phyloP scores from a whole-genome alignment of 2,888 invertebrate species.

The Rhogogaster chlorosoma region DNA sequence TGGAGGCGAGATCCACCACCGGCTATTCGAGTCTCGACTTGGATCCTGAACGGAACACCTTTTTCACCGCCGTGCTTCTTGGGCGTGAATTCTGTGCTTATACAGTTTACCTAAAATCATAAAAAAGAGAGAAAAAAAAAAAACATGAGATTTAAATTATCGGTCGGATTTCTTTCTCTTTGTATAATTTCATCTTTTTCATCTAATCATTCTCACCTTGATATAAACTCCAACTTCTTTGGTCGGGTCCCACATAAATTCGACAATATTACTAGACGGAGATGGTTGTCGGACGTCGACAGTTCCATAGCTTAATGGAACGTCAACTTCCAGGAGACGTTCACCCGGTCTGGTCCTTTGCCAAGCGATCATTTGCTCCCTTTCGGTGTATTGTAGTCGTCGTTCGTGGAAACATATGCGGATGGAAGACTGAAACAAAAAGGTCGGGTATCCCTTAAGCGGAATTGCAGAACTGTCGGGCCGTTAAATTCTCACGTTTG shows the following conservation, averaged over 20 bases:
- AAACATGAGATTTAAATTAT: background rate
- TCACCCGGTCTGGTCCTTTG: slow-evolving; percentile 93
- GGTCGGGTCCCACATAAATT: slow-evolving; percentile 97
- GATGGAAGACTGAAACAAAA: slow-evolving; percentile 86
- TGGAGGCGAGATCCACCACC: slow-evolving; percentile 86
- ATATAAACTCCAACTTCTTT: slow-evolving; percentile 97
- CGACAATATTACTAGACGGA: slow-evolving; percentile 87
- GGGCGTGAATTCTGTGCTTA: slow-evolving; percentile 98
- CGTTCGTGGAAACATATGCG: slow-evolving; percentile 98
- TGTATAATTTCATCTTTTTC: background rate
- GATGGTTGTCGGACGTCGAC: slow-evolving; percentile 89
- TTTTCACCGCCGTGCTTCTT: slow-evolving; percentile 99
- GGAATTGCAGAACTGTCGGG: slow-evolving; percentile 67
- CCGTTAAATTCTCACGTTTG: slow-evolving; percentile 63
- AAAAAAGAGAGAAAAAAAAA: background rate
- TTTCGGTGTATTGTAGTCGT: slow-evolving; percentile 96
- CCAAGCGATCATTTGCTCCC: slow-evolving; percentile 96
- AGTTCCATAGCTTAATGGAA: slow-evolving; percentile 96
- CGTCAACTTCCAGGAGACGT: slow-evolving; percentile 94
- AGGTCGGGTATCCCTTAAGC: slow-evolving; percentile 66
- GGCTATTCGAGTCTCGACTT: slow-evolving; percentile 92
- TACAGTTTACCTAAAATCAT: slow-evolving; percentile 89
- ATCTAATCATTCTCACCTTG: slow-evolving; percentile 82
- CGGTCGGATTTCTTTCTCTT: background rate
- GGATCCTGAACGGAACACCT: slow-evolving; percentile 97